Evolutionary conservation across 1,140 invertebrate species (phyloP).

Genomic region (Glossosoma conforme): DNA sequence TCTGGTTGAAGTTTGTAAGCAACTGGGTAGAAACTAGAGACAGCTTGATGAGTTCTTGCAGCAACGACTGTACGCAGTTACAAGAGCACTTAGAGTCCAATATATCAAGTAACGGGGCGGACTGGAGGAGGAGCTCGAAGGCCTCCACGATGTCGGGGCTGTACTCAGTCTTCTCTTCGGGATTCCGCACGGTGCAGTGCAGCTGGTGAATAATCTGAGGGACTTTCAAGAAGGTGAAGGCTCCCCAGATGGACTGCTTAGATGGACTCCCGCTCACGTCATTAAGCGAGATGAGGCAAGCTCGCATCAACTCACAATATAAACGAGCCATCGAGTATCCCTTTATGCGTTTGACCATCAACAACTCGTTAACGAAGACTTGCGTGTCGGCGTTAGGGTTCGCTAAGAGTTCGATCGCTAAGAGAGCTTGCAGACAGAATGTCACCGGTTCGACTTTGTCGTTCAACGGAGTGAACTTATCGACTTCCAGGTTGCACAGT

Average conservation of each 20-base stretch:
- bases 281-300: constrained; percentile 82
- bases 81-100: constrained; percentile 85
- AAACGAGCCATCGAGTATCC: constrained; percentile 64
- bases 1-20: constrained; percentile 63
- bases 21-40: constrained; percentile 77
- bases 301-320: constrained; percentile 84
- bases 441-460: constrained; percentile 62
- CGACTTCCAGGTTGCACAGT: constrained; percentile 57
- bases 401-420: constrained; percentile 67
- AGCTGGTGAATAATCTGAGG: constrained; percentile 72
- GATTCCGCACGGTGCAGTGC: constrained; percentile 51
- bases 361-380: constrained; percentile 71
- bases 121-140: constrained; percentile 75
- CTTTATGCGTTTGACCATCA: constrained; percentile 79
- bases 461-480: constrained; percentile 54
- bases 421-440: constrained; percentile 67
- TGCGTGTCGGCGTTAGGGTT: constrained; percentile 74
- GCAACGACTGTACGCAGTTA: constrained; percentile 77
- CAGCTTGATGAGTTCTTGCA: constrained; percentile 75
- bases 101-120: constrained; percentile 78
- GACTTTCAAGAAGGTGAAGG: constrained; percentile 89
- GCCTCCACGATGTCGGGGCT: constrained; percentile 74
- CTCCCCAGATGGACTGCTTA: constrained; percentile 83
- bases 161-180: constrained; percentile 56
- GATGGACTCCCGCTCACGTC: constrained; percentile 68